phyloP scores from a whole-genome alignment of 2,888 invertebrate genomes.

The Rhogogaster chlorosoma region DNA sequence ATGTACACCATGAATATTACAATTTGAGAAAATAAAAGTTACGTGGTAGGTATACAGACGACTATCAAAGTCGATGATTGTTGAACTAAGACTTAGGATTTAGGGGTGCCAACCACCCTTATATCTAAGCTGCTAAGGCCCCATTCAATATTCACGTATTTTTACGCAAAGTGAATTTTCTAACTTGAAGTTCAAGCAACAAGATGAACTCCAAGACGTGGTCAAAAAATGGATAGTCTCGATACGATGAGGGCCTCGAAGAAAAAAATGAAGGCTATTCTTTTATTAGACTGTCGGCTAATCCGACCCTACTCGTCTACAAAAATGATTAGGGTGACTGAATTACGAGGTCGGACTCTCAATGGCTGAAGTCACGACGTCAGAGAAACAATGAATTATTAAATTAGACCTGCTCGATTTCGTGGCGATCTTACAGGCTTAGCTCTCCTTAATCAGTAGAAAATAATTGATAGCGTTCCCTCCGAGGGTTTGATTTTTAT shows the following conservation, averaged over 20 bases:
- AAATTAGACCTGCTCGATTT: background rate
- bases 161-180: background rate
- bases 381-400: background rate
- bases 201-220: background rate
- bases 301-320: constrained; percentile 1
- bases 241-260: constrained; percentile 13
- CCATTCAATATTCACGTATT: background rate
- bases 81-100: background rate
- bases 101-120: background rate
- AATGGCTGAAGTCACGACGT: background rate
- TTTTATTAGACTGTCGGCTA: constrained; percentile 33
- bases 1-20: background rate
- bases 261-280: background rate
- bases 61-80: background rate
- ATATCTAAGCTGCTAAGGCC: background rate
- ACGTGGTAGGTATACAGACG: background rate
- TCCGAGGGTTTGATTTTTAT: background rate
- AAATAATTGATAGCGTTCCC: background rate
- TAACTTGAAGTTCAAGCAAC: background rate
- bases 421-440: background rate
- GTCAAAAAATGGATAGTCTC: background rate
- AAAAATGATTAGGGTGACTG: background rate
- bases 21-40: background rate
- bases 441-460: background rate
- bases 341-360: background rate